Evolutionary conservation across 2,113 vertebrate species (phyloP).

Genomic region (Platysteira castanea): DNA sequence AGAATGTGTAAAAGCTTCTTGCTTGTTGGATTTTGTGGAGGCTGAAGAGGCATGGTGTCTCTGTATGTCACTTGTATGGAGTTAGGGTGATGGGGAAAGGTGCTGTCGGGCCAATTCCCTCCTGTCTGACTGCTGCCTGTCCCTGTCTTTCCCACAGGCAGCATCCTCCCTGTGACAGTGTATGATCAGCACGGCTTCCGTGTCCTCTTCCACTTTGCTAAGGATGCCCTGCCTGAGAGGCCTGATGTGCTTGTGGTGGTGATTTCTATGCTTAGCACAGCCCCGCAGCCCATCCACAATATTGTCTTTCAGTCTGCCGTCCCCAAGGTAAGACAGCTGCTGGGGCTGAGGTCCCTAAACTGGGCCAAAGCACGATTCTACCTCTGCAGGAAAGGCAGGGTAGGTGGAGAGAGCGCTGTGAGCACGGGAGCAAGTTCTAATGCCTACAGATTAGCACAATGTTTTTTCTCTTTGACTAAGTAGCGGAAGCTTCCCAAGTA

Average conservation of each 20-base stretch:
- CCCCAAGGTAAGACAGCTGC: constrained; percentile 80
- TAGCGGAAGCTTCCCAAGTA: not conserved
- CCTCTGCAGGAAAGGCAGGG: not conserved
- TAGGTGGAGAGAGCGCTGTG: not conserved
- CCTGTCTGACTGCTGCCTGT: not conserved
- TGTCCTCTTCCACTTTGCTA: constrained; percentile 93
- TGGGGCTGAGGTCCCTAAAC: not conserved
- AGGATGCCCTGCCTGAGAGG: constrained; percentile 82
- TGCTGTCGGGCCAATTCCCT: not conserved
- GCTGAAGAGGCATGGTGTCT: not conserved
- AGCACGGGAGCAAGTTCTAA: not conserved
- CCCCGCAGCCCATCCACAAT: constrained; percentile 86
- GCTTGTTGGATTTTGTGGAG: not conserved
- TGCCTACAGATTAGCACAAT: not conserved
- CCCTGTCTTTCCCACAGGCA: constrained; percentile 75
- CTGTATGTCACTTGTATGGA: not conserved
- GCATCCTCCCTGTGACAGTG: constrained; percentile 89
- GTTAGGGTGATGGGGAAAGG: not conserved
- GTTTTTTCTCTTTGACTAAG: not conserved
- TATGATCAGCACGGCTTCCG: constrained; percentile 93
- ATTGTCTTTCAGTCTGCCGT: constrained; percentile 96
- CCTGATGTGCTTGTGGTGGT: constrained; percentile 93
- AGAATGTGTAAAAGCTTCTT: not conserved
- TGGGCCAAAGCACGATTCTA: not conserved
- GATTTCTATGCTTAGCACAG: constrained; percentile 95